phyloP scores from a whole-genome alignment of 37 sponge, comb jelly and placozoan genomes.

The Haliclona indistincta region DNA sequence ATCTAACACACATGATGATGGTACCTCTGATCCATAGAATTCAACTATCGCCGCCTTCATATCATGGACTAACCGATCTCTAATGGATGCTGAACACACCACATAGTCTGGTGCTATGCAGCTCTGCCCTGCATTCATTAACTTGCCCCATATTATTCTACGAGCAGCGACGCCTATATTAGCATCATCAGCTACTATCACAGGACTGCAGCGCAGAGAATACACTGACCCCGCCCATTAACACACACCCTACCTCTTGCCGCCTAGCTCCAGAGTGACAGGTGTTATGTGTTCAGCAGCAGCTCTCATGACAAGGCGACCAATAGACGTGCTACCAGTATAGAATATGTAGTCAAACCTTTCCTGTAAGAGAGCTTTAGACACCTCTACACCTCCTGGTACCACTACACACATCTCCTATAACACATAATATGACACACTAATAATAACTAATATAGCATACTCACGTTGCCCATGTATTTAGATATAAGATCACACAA shows the following conservation, averaged over 20 bases:
- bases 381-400: slow-evolving; percentile 60
- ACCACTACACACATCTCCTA: too few species aligned
- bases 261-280: slow-evolving; percentile 72
- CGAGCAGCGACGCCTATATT: slow-evolving; percentile 74
- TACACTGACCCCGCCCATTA: not conserved
- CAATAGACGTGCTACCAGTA: slow-evolving; percentile 74
- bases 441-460: too few species aligned
- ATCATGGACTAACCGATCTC: slow-evolving; percentile 53
- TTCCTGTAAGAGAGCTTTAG: slow-evolving; percentile 42
- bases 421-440: too few species aligned
- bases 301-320: slow-evolving; percentile 65
- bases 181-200: slow-evolving; percentile 64
- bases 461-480: slow-evolving; percentile 72
- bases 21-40: slow-evolving; percentile 82
- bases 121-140: slow-evolving; percentile 84
- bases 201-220: slow-evolving; percentile 42
- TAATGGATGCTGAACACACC: slow-evolving; percentile 53
- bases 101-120: slow-evolving; percentile 95
- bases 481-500: slow-evolving; percentile 49
- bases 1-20: too few species aligned
- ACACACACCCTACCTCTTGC: slow-evolving; percentile 56
- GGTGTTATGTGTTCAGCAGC: slow-evolving; percentile 87
- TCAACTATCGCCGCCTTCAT: slow-evolving; percentile 36
- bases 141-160: slow-evolving; percentile 88
- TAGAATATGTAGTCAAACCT: slow-evolving; percentile 87